Conservation (phyloP, 2,797 vertebrate genomes). For the Neosalanx taihuensis region DNA sequence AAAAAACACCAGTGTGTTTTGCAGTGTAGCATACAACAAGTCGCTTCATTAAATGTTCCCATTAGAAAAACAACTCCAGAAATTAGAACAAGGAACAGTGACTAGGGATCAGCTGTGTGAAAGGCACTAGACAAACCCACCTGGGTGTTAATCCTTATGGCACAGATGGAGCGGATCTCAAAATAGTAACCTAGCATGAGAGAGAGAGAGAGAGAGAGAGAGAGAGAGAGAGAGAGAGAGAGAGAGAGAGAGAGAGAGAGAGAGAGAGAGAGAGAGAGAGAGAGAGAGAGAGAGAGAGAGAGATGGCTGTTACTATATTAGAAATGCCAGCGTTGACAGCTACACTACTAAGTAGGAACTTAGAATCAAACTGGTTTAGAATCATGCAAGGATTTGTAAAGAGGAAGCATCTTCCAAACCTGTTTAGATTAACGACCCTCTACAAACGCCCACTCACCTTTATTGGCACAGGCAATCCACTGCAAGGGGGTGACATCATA, state of each 20-base stretch:
- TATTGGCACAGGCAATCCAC: constrained; percentile 98
- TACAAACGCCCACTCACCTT: constrained; percentile 75
- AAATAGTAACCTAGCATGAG: constrained; percentile 92
- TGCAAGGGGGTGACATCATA: constrained; percentile 97
- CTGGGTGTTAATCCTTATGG: constrained; percentile 99
- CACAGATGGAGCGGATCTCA: constrained; percentile 97
- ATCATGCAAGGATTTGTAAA: background rate
- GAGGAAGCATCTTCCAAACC: background rate
- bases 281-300: constrained; percentile 13
- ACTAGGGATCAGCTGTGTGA: constrained; percentile 56
- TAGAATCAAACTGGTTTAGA: background rate
- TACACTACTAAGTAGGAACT: background rate
- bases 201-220: constrained; percentile 30
- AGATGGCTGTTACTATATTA: background rate
- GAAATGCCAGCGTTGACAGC: background rate
- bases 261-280: too few relatives aligned
- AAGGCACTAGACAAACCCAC: constrained; percentile 73
- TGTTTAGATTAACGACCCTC: background rate
- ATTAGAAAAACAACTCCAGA: background rate
- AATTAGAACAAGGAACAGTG: constrained; percentile 26
- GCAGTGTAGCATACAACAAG: constrained; percentile 9
- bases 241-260: constrained; percentile 12
- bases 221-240: constrained; percentile 18
- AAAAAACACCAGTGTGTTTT: constrained; percentile 29
- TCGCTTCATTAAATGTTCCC: constrained; percentile 26